A percentile compares a stretch with the other conserved stretches of the same genome.
Evolutionary conservation across 2,113 vertebrate species (phyloP).

Genomic region (Charadrius vociferus): DNA sequence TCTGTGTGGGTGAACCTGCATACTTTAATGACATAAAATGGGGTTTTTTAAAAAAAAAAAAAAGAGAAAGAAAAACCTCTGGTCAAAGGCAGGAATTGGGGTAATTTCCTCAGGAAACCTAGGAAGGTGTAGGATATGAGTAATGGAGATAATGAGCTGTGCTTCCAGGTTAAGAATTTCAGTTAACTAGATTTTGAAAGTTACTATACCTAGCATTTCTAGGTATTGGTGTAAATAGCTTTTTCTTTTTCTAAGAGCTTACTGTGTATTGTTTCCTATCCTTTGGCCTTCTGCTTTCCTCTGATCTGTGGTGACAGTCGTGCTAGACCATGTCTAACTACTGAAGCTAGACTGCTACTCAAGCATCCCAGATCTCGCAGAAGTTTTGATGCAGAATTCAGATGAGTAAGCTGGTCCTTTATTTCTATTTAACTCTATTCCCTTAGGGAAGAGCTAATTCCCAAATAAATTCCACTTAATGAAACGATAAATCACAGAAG

Average conservation of each 20-base stretch:
- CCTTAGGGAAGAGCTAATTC: not conserved
- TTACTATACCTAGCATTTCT: not conserved
- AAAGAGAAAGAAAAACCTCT: not conserved
- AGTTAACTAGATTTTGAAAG: not conserved
- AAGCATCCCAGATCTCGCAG: not conserved
- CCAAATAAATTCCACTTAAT: not conserved
- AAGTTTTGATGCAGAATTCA: not conserved
- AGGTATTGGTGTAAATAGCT: not conserved
- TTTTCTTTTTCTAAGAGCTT: not conserved
- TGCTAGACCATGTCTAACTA: not conserved
- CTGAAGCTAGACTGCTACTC: not conserved
- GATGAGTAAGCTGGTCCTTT: not conserved
- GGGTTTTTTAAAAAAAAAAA: not conserved
- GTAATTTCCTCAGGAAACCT: slow-evolving; percentile 58
- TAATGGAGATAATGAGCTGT: not conserved
- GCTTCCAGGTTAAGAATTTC: slow-evolving; percentile 23
- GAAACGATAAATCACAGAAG: not conserved
- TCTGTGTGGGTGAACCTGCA: not conserved
- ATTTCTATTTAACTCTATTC: not conserved
- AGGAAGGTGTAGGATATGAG: slow-evolving; percentile 18
- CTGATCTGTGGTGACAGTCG: not conserved
- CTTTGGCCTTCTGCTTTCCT: not conserved
- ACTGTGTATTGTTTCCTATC: not conserved
- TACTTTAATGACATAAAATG: not conserved
- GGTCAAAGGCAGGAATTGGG: slow-evolving; percentile 15